These are phyloP conservation scores for Drosophila nigritarsus DNA, from an alignment of 2,888 invertebrate genomes.

Conservation along the genomic window DNA sequence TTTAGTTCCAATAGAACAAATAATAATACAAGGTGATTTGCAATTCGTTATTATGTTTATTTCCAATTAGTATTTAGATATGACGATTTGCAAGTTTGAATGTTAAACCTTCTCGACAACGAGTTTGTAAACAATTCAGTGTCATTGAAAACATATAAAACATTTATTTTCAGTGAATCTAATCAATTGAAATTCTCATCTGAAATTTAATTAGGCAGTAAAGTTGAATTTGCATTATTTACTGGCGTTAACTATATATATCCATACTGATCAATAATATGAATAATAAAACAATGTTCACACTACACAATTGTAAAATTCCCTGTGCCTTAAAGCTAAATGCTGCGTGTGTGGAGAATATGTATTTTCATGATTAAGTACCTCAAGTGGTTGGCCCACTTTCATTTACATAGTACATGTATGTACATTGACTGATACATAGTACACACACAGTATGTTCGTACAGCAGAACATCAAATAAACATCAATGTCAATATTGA, in stretches of 20 bases:
- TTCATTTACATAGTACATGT: neutral
- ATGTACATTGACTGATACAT: neutral
- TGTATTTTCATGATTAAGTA: conserved; percentile 1
- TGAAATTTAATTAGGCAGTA: neutral
- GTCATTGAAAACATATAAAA: neutral
- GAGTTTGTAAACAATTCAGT: no score
- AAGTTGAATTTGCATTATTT: neutral
- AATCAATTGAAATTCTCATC: neutral
- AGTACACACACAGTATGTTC: neutral
- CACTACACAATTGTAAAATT: neutral
- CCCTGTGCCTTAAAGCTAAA: neutral
- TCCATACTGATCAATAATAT: conserved; percentile 1
- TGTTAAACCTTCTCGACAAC: no score
- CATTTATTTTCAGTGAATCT: conserved; percentile 1
- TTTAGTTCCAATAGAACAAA: no score
- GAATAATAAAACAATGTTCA: neutral
- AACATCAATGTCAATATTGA: conserved; percentile 73
- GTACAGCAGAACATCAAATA: conserved; percentile 53
- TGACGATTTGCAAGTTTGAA: no score
- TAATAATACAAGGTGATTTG: no score
- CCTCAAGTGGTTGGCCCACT: conserved; percentile 6
- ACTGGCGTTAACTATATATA: neutral
- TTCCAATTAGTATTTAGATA: no score
- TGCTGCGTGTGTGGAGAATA: neutral
- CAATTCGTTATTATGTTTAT: no score